phyloP scores from a whole-genome alignment of 2,888 invertebrate genomes.

The Amblyjoppa proteus region DNA sequence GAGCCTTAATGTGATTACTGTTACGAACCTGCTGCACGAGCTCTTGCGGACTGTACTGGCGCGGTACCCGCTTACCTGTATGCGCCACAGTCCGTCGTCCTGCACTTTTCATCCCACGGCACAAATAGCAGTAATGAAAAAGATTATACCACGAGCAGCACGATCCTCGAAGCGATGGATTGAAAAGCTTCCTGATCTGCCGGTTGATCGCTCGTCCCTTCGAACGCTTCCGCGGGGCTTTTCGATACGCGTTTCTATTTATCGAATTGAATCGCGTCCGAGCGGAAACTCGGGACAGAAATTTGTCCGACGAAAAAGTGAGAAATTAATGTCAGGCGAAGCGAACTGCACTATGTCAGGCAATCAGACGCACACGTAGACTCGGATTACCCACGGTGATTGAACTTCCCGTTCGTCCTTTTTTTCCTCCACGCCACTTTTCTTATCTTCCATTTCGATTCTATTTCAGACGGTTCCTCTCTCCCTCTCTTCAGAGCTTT shows the following conservation, averaged over 20 bases:
- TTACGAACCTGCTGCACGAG: background rate
- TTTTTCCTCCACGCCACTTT: conserved; percentile 29
- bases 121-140: background rate
- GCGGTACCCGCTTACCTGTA: background rate
- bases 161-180: background rate
- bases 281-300: background rate
- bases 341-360: conserved; percentile 56
- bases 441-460: conserved; percentile 39
- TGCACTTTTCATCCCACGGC: background rate
- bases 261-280: background rate
- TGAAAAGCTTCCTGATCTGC: conserved; percentile 24
- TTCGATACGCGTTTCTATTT: background rate
- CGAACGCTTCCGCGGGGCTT: background rate
- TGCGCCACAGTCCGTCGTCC: background rate
- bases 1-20: background rate
- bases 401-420: conserved; percentile 45
- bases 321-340: conserved; percentile 11
- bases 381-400: conserved; percentile 71
- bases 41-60: background rate
- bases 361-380: conserved; percentile 73
- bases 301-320: background rate
- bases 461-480: conserved; percentile 5
- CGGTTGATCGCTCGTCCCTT: conserved; percentile 10
- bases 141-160: background rate
- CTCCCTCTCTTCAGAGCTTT: conserved; percentile 43